Conservation (phyloP, 2,113 vertebrate species). For the Anoura caudifer region DNA sequence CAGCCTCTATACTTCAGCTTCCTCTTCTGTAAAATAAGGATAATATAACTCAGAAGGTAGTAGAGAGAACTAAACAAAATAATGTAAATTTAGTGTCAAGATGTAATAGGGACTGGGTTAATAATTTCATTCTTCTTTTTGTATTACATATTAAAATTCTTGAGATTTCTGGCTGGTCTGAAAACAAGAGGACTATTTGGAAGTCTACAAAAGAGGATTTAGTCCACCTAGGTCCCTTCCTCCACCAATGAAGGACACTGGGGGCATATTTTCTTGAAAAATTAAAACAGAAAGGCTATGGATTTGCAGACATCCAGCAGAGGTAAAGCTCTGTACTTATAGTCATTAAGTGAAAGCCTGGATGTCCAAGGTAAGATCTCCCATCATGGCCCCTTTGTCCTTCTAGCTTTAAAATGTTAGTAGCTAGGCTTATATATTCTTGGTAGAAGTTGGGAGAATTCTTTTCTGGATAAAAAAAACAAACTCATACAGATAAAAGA, state of each 20-base stretch:
- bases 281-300: not conserved
- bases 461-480: not conserved
- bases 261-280: not conserved
- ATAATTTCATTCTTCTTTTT: not conserved
- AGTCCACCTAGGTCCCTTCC: not conserved
- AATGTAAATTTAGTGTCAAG: not conserved
- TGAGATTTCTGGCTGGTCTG: not conserved
- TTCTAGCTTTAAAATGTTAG: not conserved
- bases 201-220: not conserved
- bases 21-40: not conserved
- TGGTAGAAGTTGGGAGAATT: not conserved
- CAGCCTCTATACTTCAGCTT: not conserved
- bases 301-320: not conserved
- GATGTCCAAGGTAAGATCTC: not conserved
- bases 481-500: not conserved
- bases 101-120: not conserved
- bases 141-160: not conserved
- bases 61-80: not conserved
- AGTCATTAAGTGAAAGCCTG: not conserved
- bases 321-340: not conserved
- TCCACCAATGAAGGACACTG: not conserved
- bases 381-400: not conserved
- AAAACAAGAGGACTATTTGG: not conserved
- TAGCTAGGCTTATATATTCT: not conserved
- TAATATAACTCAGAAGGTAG: not conserved